Evolutionary conservation across 1,140 invertebrate genomes (phyloP).

Genomic region (Anadara kagoshimensis): DNA sequence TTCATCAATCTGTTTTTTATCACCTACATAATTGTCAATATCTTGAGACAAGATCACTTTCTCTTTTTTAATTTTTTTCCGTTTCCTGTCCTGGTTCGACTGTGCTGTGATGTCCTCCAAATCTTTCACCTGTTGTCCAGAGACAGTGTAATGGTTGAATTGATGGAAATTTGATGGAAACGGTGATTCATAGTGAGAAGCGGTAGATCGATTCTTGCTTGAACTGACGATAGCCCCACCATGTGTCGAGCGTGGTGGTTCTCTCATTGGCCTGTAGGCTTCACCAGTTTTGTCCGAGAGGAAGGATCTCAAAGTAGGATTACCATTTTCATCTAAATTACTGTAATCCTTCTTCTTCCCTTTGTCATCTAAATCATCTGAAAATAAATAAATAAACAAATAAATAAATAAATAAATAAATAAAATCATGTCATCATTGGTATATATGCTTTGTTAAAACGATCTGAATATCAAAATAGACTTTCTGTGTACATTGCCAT

Average conservation of each 20-base stretch:
- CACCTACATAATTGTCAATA: conserved; percentile 56
- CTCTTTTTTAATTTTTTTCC: conserved; percentile 45
- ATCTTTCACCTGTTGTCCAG: conserved; percentile 26
- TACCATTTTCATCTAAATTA: conserved; percentile 45
- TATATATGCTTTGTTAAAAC: no score
- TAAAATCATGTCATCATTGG: no score
- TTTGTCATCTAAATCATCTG: conserved; percentile 36
- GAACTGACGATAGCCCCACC: conserved; percentile 11
- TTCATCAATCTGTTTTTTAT: conserved; percentile 49
- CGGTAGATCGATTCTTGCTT: not conserved
- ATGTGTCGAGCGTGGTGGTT: conserved; percentile 26
- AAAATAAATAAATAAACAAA: conserved; percentile 5
- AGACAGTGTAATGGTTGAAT: conserved; percentile 1
- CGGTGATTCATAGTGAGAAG: not conserved
- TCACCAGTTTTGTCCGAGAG: not conserved
- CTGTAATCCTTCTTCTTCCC: conserved; percentile 18
- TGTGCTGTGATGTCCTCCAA: conserved; percentile 13
- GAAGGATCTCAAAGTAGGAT: conserved; percentile 24
- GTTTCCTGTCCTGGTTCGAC: conserved; percentile 2
- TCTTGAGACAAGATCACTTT: conserved; percentile 47
- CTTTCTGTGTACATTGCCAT: no score
- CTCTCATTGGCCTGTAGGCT: conserved; percentile 56
- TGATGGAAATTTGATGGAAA: conserved; percentile 4
- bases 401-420: no score
- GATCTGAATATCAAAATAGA: no score